Conservation (phyloP, 2,797 vertebrate species). For the Neomorphus geoffroyi region DNA sequence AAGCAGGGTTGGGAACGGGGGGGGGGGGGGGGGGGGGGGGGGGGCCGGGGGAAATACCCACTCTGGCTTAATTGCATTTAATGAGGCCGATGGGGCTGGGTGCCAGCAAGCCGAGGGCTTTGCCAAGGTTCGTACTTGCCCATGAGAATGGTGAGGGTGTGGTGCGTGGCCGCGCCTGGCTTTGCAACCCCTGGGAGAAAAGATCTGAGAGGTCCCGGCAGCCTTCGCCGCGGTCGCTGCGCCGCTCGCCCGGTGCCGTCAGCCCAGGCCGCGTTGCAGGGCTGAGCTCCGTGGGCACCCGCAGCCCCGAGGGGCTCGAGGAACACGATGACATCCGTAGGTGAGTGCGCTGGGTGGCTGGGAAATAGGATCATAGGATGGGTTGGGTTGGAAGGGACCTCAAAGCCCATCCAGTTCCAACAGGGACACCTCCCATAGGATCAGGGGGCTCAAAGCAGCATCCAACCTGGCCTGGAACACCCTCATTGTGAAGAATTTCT, state of each 20-base stretch:
- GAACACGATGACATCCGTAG: accelerated
- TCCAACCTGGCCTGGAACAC: too few species aligned
- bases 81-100: neutral
- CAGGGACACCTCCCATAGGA: too few species aligned
- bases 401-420: too few species aligned
- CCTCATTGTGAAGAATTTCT: too few species aligned
- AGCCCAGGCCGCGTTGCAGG: neutral
- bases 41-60: neutral
- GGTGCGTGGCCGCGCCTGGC: neutral
- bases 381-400: too few species aligned
- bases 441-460: too few species aligned
- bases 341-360: accelerated
- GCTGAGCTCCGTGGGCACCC: accelerated
- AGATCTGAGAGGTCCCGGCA: neutral
- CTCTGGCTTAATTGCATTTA: neutral
- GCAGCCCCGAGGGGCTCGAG: neutral
- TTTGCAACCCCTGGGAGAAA: neutral
- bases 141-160: slow-evolving; percentile 34
- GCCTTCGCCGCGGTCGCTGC: neutral
- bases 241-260: neutral
- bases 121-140: slow-evolving; percentile 12
- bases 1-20: neutral
- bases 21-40: neutral
- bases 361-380: too few species aligned
- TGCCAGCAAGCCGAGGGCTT: neutral